Conservation (phyloP, 2,113 vertebrate genomes). For the Sander vitreus region DNA sequence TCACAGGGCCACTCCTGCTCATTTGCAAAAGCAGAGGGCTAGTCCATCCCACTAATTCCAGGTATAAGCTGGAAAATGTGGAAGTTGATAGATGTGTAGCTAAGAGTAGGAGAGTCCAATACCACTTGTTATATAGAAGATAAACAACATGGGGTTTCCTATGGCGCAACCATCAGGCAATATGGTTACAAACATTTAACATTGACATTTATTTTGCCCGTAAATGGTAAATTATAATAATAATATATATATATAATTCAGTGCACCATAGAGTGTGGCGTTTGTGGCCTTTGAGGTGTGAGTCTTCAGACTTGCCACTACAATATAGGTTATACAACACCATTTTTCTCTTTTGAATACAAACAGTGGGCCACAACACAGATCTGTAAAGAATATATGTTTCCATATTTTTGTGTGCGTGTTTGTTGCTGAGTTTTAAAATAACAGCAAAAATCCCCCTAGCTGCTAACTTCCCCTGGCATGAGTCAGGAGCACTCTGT, state of each 20-base stretch:
- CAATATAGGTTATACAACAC: not conserved
- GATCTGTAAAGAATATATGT: not conserved
- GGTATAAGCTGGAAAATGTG: not conserved
- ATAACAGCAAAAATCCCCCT: slow-evolving; percentile 74
- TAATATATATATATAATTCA: too few relatives aligned
- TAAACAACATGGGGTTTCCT: not conserved
- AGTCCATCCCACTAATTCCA: not conserved
- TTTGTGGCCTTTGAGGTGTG: not conserved
- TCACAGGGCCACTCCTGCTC: not conserved
- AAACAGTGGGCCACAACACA: slow-evolving; percentile 3
- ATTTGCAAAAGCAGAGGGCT: too few relatives aligned
- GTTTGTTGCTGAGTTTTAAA: slow-evolving; percentile 53
- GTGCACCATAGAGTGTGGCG: not conserved
- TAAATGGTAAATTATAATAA: too few relatives aligned
- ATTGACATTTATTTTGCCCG: too few relatives aligned
- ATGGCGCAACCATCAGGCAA: not conserved
- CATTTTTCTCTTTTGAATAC: not conserved
- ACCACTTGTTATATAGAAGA: not conserved
- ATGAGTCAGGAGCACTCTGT: slow-evolving; percentile 71
- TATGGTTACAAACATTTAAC: not conserved
- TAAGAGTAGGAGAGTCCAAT: not conserved
- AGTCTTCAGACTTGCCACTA: not conserved
- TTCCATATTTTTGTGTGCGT: slow-evolving; percentile 23
- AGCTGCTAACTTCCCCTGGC: slow-evolving; percentile 67
- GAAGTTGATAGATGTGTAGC: not conserved